phyloP scores from a whole-genome alignment of 1,140 invertebrate species.

The Conus ventricosus region DNA sequence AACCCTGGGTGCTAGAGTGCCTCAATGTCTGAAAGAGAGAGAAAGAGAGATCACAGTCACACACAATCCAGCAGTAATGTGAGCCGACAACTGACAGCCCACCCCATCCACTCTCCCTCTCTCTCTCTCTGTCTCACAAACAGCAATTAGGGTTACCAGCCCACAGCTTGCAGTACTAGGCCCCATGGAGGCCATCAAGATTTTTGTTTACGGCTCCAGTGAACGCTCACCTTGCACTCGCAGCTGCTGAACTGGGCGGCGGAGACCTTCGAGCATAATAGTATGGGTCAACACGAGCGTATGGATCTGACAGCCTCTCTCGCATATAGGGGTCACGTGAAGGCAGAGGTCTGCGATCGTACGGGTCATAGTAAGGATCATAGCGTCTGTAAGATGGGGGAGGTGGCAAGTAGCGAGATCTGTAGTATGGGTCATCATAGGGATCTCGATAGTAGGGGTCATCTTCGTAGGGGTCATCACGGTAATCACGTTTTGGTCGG shows the following conservation, averaged over 20 bases:
- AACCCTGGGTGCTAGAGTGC: too few relatives aligned
- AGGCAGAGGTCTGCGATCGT: slow-evolving; percentile 58
- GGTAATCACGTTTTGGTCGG: background rate
- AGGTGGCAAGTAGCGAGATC: slow-evolving; percentile 59
- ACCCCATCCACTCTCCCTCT: too few relatives aligned
- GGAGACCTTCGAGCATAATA: slow-evolving; percentile 56
- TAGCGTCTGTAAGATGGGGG: slow-evolving; percentile 59
- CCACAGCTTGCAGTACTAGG: background rate
- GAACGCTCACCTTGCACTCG: background rate
- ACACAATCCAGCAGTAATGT: too few relatives aligned
- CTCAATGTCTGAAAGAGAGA: too few relatives aligned
- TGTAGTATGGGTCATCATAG: slow-evolving; percentile 61
- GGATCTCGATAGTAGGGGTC: slow-evolving; percentile 44
- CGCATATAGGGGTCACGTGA: slow-evolving; percentile 54
- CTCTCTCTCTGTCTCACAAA: background rate
- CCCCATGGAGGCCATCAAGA: background rate
- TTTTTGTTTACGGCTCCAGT: too few relatives aligned
- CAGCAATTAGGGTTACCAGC: background rate
- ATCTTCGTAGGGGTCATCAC: background rate
- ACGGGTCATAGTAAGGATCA: slow-evolving; percentile 64
- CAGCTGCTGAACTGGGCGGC: background rate
- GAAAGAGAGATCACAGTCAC: too few relatives aligned
- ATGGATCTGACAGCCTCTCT: slow-evolving; percentile 55
- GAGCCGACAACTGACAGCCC: too few relatives aligned
- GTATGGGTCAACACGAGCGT: slow-evolving; percentile 62